phyloP scores from a whole-genome alignment of 2,888 invertebrate species.

The Tortricodes alternella region DNA sequence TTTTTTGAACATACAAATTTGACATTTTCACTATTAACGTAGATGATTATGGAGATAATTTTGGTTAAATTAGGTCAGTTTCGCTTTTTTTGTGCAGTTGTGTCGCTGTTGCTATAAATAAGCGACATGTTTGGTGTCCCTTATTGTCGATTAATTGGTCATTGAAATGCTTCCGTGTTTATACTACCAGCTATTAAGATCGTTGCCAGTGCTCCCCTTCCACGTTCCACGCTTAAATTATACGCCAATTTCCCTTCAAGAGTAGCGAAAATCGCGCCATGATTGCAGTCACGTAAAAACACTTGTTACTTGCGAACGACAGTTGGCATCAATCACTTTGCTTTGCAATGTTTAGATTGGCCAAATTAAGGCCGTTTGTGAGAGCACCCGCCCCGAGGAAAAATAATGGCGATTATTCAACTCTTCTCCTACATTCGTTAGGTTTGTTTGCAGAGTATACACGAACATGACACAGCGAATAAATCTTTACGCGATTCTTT shows the following conservation, averaged over 20 bases:
- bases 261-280: conserved; percentile 49
- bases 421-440: conserved; percentile 44
- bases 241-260: conserved; percentile 56
- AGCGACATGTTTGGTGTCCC: not conserved
- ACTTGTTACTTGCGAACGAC: conserved; percentile 66
- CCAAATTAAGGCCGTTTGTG: conserved; percentile 65
- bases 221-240: conserved; percentile 42
- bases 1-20: too few species aligned
- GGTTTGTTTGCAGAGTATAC: conserved; percentile 28
- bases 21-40: too few species aligned
- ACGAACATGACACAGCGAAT: conserved; percentile 29
- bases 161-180: too few species aligned
- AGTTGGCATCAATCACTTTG: conserved; percentile 56
- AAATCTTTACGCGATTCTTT: conserved; percentile 18
- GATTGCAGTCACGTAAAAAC: conserved; percentile 71
- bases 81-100: too few species aligned
- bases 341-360: conserved; percentile 68
- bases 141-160: conserved; percentile 23
- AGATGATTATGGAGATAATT: too few species aligned
- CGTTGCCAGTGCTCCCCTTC: conserved; percentile 16
- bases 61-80: too few species aligned
- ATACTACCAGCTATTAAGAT: conserved; percentile 14
- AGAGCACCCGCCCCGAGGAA: conserved; percentile 55
- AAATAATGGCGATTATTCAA: conserved; percentile 70
- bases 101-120: too few species aligned